Percentiles rank a stretch among this genome's conserved stretches.
phyloP scores from a whole-genome alignment of 2,888 invertebrate species.

The Drosophila mulleri region DNA sequence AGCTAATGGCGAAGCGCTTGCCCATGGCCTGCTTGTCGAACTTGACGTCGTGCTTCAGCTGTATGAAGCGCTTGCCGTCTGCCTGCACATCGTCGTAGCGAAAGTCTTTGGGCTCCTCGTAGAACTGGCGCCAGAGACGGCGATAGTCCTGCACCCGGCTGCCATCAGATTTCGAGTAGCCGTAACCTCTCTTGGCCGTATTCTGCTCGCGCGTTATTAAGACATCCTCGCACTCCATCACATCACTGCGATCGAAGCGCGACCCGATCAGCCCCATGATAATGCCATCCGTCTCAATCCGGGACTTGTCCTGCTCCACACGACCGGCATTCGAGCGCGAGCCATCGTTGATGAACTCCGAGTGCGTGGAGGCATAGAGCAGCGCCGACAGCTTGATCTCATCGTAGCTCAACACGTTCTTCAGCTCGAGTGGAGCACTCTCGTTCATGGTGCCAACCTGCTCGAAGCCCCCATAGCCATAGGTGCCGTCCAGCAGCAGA shows the following conservation, averaged over 20 bases:
- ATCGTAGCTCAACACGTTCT: constrained; percentile 87
- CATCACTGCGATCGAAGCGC: constrained; percentile 84
- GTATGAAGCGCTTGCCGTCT: constrained; percentile 32
- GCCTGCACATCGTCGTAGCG: constrained; percentile 46
- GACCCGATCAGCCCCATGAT: constrained; percentile 86
- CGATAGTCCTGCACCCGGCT: constrained; percentile 64
- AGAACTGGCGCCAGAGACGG: constrained; percentile 76
- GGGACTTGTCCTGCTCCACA: constrained; percentile 81
- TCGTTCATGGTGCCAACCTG: constrained; percentile 86
- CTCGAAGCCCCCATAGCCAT: constrained; percentile 86
- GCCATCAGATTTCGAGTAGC: neutral
- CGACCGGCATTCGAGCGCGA: constrained; percentile 86
- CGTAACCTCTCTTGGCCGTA: constrained; percentile 85
- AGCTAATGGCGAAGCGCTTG: constrained; percentile 86
- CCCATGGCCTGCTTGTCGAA: constrained; percentile 82
- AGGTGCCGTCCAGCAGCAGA: constrained; percentile 83
- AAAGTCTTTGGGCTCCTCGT: constrained; percentile 72
- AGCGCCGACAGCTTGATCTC: constrained; percentile 87
- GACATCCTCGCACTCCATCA: constrained; percentile 87
- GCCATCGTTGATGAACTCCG: constrained; percentile 87
- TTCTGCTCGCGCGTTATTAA: constrained; percentile 86
- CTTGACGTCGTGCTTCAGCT: constrained; percentile 44
- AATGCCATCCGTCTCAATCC: constrained; percentile 86
- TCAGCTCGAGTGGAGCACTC: constrained; percentile 85
- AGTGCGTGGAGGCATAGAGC: constrained; percentile 86